Evolutionary conservation across 1,140 invertebrate genomes (phyloP).

Genomic region (Ectropis grisescens): DNA sequence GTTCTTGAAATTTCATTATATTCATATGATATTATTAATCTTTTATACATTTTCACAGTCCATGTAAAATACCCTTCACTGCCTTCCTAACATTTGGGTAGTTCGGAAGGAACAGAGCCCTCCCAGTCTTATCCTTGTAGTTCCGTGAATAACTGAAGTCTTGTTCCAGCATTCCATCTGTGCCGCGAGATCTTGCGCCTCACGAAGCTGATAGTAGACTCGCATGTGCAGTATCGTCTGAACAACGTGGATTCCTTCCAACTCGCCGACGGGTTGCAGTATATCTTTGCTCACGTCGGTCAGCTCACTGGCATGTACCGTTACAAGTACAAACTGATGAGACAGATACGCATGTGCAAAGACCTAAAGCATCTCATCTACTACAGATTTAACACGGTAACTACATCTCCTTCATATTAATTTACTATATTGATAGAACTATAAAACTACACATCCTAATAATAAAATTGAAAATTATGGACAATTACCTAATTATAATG

Average conservation of each 20-base stretch:
- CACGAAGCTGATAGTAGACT: slow-evolving; percentile 98
- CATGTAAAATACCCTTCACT: too few relatives aligned
- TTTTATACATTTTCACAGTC: too few relatives aligned
- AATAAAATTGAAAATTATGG: too few relatives aligned
- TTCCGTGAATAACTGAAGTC: too few relatives aligned
- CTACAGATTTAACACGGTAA: slow-evolving; percentile 98
- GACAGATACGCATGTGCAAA: slow-evolving; percentile 99
- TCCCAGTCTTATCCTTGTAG: too few relatives aligned
- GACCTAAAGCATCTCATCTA: slow-evolving; percentile 99
- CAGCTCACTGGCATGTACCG: slow-evolving; percentile 99
- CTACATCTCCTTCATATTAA: slow-evolving; percentile 16
- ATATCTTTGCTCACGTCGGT: slow-evolving; percentile 99
- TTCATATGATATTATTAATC: too few relatives aligned
- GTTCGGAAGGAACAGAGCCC: too few relatives aligned
- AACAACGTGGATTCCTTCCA: slow-evolving; percentile 99
- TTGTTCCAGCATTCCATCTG: slow-evolving; percentile 96
- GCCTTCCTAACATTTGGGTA: too few relatives aligned
- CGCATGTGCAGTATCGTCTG: slow-evolving; percentile 98
- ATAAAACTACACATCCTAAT: neutral
- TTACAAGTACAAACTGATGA: slow-evolving; percentile 99
- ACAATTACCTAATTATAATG: too few relatives aligned
- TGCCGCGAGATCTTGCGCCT: slow-evolving; percentile 98
- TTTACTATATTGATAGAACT: neutral
- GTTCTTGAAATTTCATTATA: too few relatives aligned
- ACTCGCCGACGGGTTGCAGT: slow-evolving; percentile 98